phyloP scores from a whole-genome alignment of 2,797 vertebrate genomes.

The Parotocinclus haroldoi region DNA sequence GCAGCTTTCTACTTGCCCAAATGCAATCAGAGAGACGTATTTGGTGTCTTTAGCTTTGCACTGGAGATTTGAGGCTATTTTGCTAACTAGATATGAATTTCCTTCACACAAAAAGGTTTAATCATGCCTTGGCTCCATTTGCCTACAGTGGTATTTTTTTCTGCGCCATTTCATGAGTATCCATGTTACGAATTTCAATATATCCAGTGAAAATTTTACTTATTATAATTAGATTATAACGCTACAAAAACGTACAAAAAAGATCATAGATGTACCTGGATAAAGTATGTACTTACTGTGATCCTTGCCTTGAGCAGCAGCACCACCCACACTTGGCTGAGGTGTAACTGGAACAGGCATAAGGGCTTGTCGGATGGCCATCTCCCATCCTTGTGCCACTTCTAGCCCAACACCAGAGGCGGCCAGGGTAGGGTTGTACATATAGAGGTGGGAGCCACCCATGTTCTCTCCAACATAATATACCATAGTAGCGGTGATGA shows the following conservation, averaged over 20 bases:
- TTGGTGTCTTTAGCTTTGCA: too few relatives aligned
- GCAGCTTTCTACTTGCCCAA: too few relatives aligned
- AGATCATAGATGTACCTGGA: too few relatives aligned
- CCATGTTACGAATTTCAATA: too few relatives aligned
- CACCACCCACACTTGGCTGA: constrained; percentile 85
- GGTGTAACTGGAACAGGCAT: constrained; percentile 98
- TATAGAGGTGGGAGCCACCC: constrained; percentile 66
- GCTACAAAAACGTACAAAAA: neutral
- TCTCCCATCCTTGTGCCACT: constrained; percentile 95
- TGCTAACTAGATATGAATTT: too few relatives aligned
- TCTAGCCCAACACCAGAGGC: constrained; percentile 90
- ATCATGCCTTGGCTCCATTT: too few relatives aligned
- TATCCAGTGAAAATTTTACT: too few relatives aligned
- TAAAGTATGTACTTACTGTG: constrained; percentile 81
- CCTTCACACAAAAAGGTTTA: too few relatives aligned
- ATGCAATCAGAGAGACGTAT: too few relatives aligned
- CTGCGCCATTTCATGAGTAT: too few relatives aligned
- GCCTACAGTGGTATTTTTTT: too few relatives aligned
- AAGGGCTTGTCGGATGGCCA: constrained; percentile 94
- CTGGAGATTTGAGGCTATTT: too few relatives aligned
- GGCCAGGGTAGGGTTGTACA: constrained; percentile 85
- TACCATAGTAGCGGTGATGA: constrained; percentile 95
- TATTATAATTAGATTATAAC: neutral
- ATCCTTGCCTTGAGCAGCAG: constrained; percentile 87
- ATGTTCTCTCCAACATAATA: constrained; percentile 98